Conservation (phyloP, 2,888 invertebrate genomes). For the Xanthia togata region DNA sequence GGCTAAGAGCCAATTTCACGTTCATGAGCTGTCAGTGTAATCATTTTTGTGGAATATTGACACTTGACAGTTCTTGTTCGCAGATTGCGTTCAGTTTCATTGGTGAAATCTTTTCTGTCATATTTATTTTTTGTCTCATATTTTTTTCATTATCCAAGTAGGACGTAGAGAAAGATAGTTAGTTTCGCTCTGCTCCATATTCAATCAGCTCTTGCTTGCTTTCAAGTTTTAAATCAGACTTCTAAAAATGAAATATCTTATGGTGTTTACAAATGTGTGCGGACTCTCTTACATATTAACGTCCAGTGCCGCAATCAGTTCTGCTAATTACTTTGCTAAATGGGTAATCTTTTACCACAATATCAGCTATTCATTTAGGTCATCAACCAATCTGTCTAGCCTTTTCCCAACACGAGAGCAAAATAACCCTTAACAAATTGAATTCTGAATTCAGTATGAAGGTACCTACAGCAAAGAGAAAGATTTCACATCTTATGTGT, state of each 20-base stretch:
- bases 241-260: not conserved
- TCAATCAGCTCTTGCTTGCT: not conserved
- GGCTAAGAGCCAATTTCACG: not conserved
- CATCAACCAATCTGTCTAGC: not conserved
- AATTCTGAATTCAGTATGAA: not conserved
- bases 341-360: not conserved
- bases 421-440: not conserved
- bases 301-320: not conserved
- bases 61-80: too few relatives aligned
- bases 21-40: not conserved
- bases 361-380: not conserved
- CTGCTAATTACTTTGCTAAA: constrained; percentile 12
- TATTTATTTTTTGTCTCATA: not conserved
- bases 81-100: not conserved
- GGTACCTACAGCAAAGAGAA: not conserved
- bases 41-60: not conserved
- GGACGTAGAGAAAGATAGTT: not conserved
- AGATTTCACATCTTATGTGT: not conserved
- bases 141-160: not conserved
- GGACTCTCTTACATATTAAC: not conserved
- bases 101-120: not conserved
- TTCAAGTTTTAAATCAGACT: constrained; percentile 6
- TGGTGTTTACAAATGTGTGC: not conserved
- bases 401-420: not conserved
- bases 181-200: not conserved